phyloP scores from a whole-genome alignment of 2,797 vertebrate species.

The Picus viridis region DNA sequence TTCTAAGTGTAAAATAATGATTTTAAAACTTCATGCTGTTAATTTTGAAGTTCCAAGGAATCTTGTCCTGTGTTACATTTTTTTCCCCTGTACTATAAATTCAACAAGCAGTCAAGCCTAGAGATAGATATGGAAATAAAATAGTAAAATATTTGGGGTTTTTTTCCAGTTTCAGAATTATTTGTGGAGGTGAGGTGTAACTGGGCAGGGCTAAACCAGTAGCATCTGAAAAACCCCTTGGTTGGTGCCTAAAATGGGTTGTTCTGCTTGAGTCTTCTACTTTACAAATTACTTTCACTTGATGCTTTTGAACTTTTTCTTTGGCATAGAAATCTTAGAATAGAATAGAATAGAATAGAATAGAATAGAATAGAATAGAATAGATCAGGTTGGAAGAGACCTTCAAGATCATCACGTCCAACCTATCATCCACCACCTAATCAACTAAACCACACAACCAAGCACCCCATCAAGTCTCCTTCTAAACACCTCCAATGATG shows the following conservation, averaged over 20 bases:
- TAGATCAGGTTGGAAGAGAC: too few species aligned
- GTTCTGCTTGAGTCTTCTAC: not conserved
- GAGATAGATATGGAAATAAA: not conserved
- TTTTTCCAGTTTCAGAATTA: not conserved
- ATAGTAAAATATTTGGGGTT: not conserved
- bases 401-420: too few species aligned
- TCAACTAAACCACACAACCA: too few species aligned
- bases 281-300: not conserved
- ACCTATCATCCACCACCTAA: too few species aligned
- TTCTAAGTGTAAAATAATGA: not conserved
- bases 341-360: too few species aligned
- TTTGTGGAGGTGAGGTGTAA: not conserved
- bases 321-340: not conserved
- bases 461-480: too few species aligned
- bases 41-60: not conserved
- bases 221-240: not conserved
- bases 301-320: not conserved
- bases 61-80: not conserved
- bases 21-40: not conserved
- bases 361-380: too few species aligned
- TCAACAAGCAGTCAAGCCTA: not conserved
- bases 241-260: not conserved
- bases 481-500: too few species aligned
- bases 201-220: not conserved
- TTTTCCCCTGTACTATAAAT: not conserved